phyloP scores from a whole-genome alignment of 1,140 invertebrate genomes.

The Araneus ventricosus region DNA sequence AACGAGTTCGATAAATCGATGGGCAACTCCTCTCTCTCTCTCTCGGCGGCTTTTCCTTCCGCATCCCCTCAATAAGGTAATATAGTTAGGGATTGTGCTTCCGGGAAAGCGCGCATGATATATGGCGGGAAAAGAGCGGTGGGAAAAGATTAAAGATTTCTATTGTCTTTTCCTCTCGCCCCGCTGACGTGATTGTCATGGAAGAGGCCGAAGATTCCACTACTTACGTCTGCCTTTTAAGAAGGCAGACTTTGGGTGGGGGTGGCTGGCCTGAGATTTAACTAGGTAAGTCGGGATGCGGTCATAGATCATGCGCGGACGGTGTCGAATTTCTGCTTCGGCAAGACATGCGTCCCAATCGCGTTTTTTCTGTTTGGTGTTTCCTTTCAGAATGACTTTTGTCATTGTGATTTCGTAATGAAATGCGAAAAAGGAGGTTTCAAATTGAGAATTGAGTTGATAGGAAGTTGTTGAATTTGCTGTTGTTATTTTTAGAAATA shows the following conservation, averaged over 20 bases:
- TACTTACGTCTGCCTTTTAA: not conserved
- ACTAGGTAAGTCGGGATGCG: slow-evolving; percentile 31
- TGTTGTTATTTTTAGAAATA: no score
- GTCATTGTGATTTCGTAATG: no score
- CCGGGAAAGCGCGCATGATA: slow-evolving; percentile 23
- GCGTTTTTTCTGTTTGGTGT: not conserved
- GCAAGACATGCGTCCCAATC: not conserved
- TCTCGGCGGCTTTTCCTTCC: slow-evolving; percentile 38
- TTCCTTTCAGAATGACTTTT: no score
- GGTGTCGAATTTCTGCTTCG: not conserved
- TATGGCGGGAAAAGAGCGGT: slow-evolving; percentile 23
- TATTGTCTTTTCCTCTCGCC: slow-evolving; percentile 10
- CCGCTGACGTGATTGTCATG: slow-evolving; percentile 17
- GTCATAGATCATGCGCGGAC: slow-evolving; percentile 27
- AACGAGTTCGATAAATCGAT: slow-evolving; percentile 70
- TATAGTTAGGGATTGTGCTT: slow-evolving; percentile 44
- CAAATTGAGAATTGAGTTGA: no score
- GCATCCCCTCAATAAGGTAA: slow-evolving; percentile 62
- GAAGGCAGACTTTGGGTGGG: not conserved
- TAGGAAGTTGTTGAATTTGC: no score
- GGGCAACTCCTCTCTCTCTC: not conserved
- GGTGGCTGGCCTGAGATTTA: not conserved
- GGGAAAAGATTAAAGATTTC: slow-evolving; percentile 32
- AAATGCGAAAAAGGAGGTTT: no score
- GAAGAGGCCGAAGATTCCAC: not conserved